These are phyloP conservation scores for Amphipoea lucens DNA, from an alignment of 2,888 invertebrate genomes.

Conservation along the genomic window DNA sequence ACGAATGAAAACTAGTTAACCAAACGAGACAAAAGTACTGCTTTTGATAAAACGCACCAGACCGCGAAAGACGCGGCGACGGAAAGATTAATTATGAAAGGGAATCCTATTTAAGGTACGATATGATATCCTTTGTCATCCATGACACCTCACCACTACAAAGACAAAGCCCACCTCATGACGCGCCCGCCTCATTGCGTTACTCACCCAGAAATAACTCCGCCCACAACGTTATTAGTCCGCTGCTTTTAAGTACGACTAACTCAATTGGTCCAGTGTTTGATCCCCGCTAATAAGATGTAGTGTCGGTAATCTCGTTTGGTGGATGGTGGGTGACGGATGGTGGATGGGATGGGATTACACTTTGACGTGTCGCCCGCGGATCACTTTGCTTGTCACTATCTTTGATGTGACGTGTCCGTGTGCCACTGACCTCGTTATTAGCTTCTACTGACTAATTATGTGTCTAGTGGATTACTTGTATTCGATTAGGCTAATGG, in stretches of 20 bases:
- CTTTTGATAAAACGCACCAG: slow-evolving; percentile 17
- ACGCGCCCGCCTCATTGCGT: slow-evolving; percentile 11
- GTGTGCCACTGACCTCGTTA: slow-evolving; percentile 22
- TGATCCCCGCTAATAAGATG: slow-evolving; percentile 61
- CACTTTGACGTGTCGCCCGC: slow-evolving; percentile 49
- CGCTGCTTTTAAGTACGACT: slow-evolving; percentile 47
- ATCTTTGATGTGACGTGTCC: slow-evolving; percentile 23
- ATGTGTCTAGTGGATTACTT: slow-evolving; percentile 4
- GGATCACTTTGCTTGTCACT: slow-evolving; percentile 22
- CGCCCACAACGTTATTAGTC: slow-evolving; percentile 29
- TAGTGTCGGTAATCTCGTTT: slow-evolving; percentile 45
- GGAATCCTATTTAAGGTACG: slow-evolving; percentile 31
- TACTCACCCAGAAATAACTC: slow-evolving; percentile 21
- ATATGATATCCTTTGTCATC: slow-evolving; percentile 39
- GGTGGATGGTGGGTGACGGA: slow-evolving; percentile 12
- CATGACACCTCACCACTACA: slow-evolving; percentile 14
- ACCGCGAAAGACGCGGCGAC: slow-evolving; percentile 8
- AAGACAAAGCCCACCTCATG: slow-evolving; percentile 21
- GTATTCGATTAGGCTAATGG: slow-evolving; percentile 3
- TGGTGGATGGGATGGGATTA: slow-evolving; percentile 7
- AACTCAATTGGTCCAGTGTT: slow-evolving; percentile 45
- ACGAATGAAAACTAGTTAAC: slow-evolving; percentile 24
- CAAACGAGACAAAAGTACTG: slow-evolving; percentile 11
- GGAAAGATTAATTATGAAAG: slow-evolving; percentile 33
- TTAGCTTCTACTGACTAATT: slow-evolving; percentile 30